Evolutionary conservation across 2,797 vertebrate genomes (phyloP).

Genomic region (Melanotaenia maccullochi): DNA sequence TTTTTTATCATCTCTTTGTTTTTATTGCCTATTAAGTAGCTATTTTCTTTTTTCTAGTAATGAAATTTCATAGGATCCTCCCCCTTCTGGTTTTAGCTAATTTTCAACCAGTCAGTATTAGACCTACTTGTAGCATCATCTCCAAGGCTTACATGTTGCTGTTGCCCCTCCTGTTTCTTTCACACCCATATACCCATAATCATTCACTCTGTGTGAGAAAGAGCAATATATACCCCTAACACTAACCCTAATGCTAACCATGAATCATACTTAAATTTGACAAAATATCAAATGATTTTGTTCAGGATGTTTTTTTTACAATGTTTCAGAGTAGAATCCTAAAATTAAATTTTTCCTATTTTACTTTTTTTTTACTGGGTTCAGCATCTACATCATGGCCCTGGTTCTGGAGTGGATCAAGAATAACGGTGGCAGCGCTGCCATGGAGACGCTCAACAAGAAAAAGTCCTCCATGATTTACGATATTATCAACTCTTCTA

Average conservation of each 20-base stretch:
- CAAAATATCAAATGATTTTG: not conserved
- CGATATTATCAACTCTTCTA: slow-evolving; percentile 89
- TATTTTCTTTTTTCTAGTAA: not conserved
- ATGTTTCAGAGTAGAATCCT: not conserved
- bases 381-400: slow-evolving; percentile 94
- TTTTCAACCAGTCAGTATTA: no score
- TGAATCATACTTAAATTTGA: not conserved
- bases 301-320: no score
- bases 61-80: no score
- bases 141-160: no score
- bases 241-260: no score
- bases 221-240: not conserved
- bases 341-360: not conserved
- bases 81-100: no score
- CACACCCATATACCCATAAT: not conserved
- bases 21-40: not conserved
- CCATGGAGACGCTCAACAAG: slow-evolving; percentile 90
- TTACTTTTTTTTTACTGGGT: not conserved
- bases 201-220: not conserved
- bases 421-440: slow-evolving; percentile 87
- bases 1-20: not conserved
- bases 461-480: slow-evolving; percentile 92
- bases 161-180: not conserved
- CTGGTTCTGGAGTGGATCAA: slow-evolving; percentile 97
- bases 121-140: no score